phyloP scores from a whole-genome alignment of 2,797 vertebrate species.

The Rhinophrynus dorsalis region DNA sequence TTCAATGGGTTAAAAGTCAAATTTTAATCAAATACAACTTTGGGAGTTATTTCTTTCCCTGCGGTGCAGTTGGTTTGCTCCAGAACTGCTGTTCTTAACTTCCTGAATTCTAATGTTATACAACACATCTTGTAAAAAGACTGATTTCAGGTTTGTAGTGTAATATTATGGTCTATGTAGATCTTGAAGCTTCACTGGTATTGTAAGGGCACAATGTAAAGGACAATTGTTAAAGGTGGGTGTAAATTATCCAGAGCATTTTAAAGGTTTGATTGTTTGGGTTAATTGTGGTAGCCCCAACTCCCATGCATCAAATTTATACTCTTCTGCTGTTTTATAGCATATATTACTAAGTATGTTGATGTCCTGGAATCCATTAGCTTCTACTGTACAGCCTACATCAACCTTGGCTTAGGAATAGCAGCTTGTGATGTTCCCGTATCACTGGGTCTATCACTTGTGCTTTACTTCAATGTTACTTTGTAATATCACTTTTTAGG shows the following conservation, averaged over 20 bases:
- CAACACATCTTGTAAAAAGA: too few species aligned
- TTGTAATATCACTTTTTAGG: too few species aligned
- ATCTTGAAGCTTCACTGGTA: neutral
- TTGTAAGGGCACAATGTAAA: constrained; percentile 19
- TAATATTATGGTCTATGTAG: neutral
- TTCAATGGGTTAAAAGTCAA: too few species aligned
- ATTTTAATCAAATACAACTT: too few species aligned
- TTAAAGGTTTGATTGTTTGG: constrained; percentile 22
- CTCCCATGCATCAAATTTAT: constrained; percentile 23
- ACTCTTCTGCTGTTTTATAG: constrained; percentile 12
- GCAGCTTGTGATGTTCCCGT: neutral
- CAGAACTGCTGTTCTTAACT: too few species aligned
- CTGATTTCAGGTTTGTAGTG: neutral
- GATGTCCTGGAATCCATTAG: constrained; percentile 20
- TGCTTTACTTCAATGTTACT: too few species aligned
- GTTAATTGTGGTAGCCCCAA: constrained; percentile 14
- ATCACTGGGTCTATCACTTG: too few species aligned
- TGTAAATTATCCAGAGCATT: constrained; percentile 7
- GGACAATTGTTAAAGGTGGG: constrained; percentile 9
- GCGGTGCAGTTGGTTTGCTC: too few species aligned
- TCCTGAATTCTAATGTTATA: too few species aligned
- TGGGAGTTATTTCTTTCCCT: too few species aligned
- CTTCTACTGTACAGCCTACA: neutral
- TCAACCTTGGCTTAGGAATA: neutral
- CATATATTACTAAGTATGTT: neutral